phyloP scores from a whole-genome alignment of 1,140 invertebrate genomes.

The Drosophila ambigua region DNA sequence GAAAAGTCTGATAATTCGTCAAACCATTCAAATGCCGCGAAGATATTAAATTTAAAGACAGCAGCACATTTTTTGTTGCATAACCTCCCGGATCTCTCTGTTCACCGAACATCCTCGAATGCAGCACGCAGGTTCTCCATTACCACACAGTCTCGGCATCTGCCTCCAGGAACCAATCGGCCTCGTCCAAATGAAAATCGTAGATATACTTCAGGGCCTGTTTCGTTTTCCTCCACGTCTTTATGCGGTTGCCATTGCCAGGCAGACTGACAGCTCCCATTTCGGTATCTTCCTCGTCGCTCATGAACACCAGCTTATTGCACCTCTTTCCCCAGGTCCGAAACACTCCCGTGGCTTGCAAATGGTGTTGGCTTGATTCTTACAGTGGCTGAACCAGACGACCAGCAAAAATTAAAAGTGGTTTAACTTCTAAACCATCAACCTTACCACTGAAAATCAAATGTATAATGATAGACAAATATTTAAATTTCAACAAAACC shows the following conservation, averaged over 20 bases:
- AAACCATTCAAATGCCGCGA: too few species aligned
- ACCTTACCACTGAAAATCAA: too few species aligned
- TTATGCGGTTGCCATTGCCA: constrained; percentile 92
- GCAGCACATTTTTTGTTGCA: too few species aligned
- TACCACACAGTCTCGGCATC: constrained; percentile 97
- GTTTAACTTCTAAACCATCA: too few species aligned
- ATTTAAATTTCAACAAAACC: too few species aligned
- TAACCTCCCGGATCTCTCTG: too few species aligned
- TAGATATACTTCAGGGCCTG: constrained; percentile 94
- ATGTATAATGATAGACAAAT: too few species aligned
- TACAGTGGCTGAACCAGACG: too few species aligned
- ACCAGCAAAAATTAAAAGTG: too few species aligned
- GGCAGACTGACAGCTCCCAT: constrained; percentile 88
- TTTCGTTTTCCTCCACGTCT: constrained; percentile 97
- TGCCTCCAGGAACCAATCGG: constrained; percentile 96
- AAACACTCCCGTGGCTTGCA: constrained; percentile 94
- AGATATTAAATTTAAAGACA: too few species aligned
- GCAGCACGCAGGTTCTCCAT: constrained; percentile 95
- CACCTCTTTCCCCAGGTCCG: constrained; percentile 97
- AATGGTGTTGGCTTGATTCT: constrained; percentile 91
- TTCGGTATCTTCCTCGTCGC: constrained; percentile 87
- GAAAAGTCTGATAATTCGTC: too few species aligned
- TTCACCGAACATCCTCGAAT: constrained; percentile 71
- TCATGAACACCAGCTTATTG: constrained; percentile 95
- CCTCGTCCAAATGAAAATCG: constrained; percentile 90